Base-by-base conservation (phyloP, 92 coral and sea anemone genomes). In the Palythoa caribaeorum region DNA sequence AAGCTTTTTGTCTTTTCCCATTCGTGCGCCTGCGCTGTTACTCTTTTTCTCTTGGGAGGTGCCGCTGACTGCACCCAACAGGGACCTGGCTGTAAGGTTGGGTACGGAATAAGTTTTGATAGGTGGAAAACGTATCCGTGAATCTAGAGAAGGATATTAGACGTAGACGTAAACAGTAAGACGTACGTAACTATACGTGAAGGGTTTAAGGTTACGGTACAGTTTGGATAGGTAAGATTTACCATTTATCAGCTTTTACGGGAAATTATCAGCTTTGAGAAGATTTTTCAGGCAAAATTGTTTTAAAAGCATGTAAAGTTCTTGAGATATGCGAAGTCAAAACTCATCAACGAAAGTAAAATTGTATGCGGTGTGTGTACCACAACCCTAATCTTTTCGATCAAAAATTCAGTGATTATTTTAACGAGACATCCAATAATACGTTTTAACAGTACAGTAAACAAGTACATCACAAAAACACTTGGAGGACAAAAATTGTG, bases 51-150 rank as follows among this genome's bases (percentile, higher is more conserved):
- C 98, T 62, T 92, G 88, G 60, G 69, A 76, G 21, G 76, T 52
- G 48, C 90, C 70, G 83, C 89, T 94, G 78, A 87, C 89, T 73
- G 87, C 93, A 59, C 89, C 90, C 71, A 79, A 92, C 87, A 88
- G 85, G 78, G 98, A 96, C 93, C 96, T 92, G 92, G 93, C 95
- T 95, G 93, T 92, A 88, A 97, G 96, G 98, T 97, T 96, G 87
- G 98, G 99, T 92, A 95, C 96, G 93, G 98, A 97, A 90, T 97
- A 91, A 94, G 99, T 97, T 93, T 97, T 97, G 93, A 95, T 91
- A 78, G 98, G 94, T 47, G 96, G 96, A 93, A 95, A 95, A 76
- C 90, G 94, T 84, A 95, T 86, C 68, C 84, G 91, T 83, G 89
- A 80, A 83, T 92, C 98, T 95, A 94, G 21, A 84, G 89, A 38